Base-by-base conservation (phyloP, 2,113 vertebrate genomes). In the Damaliscus lunatus region DNA sequence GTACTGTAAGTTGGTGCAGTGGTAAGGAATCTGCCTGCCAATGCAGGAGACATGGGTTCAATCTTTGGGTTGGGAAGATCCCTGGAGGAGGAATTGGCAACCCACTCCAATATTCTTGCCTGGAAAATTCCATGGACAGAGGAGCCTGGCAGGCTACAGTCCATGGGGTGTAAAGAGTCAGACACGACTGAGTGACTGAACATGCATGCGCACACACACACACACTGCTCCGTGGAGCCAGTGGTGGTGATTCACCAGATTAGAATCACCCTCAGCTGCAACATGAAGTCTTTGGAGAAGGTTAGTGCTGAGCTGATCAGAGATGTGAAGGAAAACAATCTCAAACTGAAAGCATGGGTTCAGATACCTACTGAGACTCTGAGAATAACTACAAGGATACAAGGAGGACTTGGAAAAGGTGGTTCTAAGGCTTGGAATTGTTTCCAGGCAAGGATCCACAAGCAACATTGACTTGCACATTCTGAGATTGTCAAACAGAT, bases 181-280 rank as follows among this genome's bases (percentile, higher is more conserved):
- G 36, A 43, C 23, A 43, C 0, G 23, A 77, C 5, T 77, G 36
- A 77, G 71, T 0, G 0, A 74, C 36, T 71, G 67, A 40, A 40
- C 21, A 74, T 36, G 40, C 11, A 40, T 19, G 21, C 64, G 10
- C 64, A 36, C 67, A 74, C 62, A 71, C n/a, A 36, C 64, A 71
- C 17, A 71, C n/a, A 40, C 19, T 11, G 5, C 11, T 27, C 36
- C 1, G 0, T 77, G 36, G 71, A 77, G 71, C 71, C 23, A 43
- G 71, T 6, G 6, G 36, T 40, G 71, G 36, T 77, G 36, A 77
- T 13, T 43, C 36, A 77, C 23, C 21, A 40, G 71, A 27, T 77
- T 27, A 43, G 21, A 77, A 77, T 77, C 71, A 77, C 71, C 36
- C 12, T 77, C 23, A 27, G 71, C 21, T 0, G 1, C 23, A 40